Base-by-base conservation (phyloP, 2,797 vertebrate genomes). In the Acipenser oxyrinchus region DNA sequence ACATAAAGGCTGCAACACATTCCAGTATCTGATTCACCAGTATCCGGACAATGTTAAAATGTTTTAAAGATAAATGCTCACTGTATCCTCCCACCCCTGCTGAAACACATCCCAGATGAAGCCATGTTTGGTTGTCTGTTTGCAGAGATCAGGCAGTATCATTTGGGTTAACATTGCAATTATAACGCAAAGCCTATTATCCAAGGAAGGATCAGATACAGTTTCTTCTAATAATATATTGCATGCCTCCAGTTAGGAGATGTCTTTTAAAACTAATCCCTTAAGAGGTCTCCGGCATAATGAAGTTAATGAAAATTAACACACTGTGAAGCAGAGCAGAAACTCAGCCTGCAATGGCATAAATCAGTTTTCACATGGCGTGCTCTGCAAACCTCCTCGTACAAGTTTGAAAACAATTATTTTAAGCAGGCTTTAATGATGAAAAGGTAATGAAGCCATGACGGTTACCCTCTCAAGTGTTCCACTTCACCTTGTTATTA, bases 241-340 rank as follows among this genome's bases (percentile, higher is more conserved):
- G 72, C 82, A 84, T 81, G 79, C 81, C 78, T 87, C 79, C 85
- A 88, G 84, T 87, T 81, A 89, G 81, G 69, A 80, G 81, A 82
- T 86, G 76, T 75, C 82, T 74, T 91, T 92, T 88, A 84, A 84
- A 71, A 89, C 81, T 88, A 90, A 90, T 86, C 80, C 86, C 89
- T 81, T 79, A 88, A 89, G 88, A 92, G 74, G 76, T 86, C 85
- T 86, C 75, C 83, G 79, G 77, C 81, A 82, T 82, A 83, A 88
- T 89, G 79, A 89, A 87, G 69, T 84, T 91, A 86, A 91, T 89
- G 83, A 89, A 94, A 91, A 90, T 86, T 81, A 91, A 83, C 83
- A 81, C 70, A 79, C 78, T 79, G 78, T 78, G 73, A 88, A 88
- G 82, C 67, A 77, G 65, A 75, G 75, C 78, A 78, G 71, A 86